Evolutionary conservation across 2,888 invertebrate species (phyloP).

Genomic region (Globia sparganii): DNA sequence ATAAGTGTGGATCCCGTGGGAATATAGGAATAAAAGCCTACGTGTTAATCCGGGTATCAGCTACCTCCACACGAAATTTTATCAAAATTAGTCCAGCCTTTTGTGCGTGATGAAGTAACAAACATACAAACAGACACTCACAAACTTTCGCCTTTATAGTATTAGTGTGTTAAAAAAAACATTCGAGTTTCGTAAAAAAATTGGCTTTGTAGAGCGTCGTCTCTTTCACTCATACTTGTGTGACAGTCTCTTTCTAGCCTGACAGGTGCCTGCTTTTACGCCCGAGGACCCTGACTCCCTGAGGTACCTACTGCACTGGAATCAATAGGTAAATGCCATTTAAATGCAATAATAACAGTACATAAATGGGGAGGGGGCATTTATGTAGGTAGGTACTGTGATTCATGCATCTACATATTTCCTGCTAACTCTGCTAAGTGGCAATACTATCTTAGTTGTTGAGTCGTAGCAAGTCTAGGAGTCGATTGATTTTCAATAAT

Average conservation of each 20-base stretch:
- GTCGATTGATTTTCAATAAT: slow-evolving; percentile 7
- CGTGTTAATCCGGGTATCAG: too few species aligned
- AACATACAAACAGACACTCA: too few species aligned
- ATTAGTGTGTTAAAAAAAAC: too few species aligned
- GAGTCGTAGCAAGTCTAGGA: slow-evolving; percentile 4
- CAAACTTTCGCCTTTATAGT: too few species aligned
- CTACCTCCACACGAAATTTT: too few species aligned
- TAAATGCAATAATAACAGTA: not conserved
- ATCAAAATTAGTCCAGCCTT: too few species aligned
- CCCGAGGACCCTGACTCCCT: too few species aligned
- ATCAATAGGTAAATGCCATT: slow-evolving; percentile 15
- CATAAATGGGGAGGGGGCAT: too few species aligned
- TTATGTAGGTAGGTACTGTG: not conserved
- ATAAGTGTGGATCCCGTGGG: too few species aligned
- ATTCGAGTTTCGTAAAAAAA: not conserved
- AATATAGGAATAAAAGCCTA: too few species aligned
- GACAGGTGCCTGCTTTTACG: not conserved
- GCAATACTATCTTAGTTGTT: not conserved
- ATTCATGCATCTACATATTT: slow-evolving; percentile 23
- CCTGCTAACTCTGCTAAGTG: not conserved
- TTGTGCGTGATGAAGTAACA: too few species aligned
- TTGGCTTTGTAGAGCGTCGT: not conserved
- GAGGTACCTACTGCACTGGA: not conserved
- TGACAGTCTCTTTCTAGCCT: slow-evolving; percentile 15
- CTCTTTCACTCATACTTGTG: slow-evolving; percentile 2